Conservation (phyloP, 2,888 invertebrate species). For the Meganola albula region DNA sequence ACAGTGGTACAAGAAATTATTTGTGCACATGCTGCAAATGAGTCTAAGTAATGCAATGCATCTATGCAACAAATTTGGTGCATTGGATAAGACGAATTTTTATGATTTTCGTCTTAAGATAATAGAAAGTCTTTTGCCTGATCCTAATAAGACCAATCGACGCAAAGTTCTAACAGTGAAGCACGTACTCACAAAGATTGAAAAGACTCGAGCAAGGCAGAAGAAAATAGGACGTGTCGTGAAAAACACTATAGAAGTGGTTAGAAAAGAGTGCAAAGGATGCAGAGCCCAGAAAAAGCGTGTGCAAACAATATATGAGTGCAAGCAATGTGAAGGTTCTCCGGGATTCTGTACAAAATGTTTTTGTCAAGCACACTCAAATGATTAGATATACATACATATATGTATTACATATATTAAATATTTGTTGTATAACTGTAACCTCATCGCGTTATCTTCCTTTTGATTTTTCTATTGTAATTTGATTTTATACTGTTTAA, state of each 20-base stretch:
- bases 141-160: constrained; percentile 18
- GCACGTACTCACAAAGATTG: constrained; percentile 26
- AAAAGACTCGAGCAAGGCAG: constrained; percentile 14
- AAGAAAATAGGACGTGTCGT: constrained; percentile 10
- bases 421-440: no score
- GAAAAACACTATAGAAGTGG: constrained; percentile 21
- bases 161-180: constrained; percentile 20
- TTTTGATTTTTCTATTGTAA: no score
- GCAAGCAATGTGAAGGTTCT: constrained; percentile 25
- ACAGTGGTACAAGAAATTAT: constrained; percentile 18
- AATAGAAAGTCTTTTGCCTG: constrained; percentile 10
- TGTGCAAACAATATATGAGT: constrained; percentile 26
- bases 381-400: no score
- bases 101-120: constrained; percentile 25
- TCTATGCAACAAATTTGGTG: constrained; percentile 22
- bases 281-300: constrained; percentile 29
- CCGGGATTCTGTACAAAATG: constrained; percentile 27
- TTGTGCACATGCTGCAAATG: constrained; percentile 25
- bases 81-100: constrained; percentile 15
- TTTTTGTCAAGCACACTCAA: constrained; percentile 19
- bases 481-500: no score
- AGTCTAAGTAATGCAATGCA: constrained; percentile 11
- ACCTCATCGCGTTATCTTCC: no score
- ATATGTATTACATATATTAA: no score
- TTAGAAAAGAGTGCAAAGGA: constrained; percentile 28